Evolutionary conservation across 2,888 invertebrate species (phyloP), one percentile per base, ranked within the genome.

Genomic region (Mamestra brassicae): DNA sequence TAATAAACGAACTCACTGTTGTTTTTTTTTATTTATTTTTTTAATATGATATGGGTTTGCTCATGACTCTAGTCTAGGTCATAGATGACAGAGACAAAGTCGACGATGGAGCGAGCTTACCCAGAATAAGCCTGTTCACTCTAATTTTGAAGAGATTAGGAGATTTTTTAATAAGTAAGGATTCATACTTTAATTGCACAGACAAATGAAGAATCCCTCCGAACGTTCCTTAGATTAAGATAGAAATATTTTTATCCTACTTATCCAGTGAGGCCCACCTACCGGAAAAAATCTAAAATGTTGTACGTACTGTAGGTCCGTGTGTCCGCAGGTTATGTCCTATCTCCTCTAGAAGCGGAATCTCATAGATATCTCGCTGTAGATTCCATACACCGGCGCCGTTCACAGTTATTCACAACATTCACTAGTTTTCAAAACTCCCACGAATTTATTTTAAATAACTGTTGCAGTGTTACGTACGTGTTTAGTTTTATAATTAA

Each of bases 331-430:
- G 82, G 86, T 85, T 90, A 90, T 91, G 92, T 92, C 89, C 90
- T 77, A 85, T 84, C 81, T 84, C 85, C 80, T 84, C 81, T 85
- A 84, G 83, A 89, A 85, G 88, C 80, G 93, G 93, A 95, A 95
- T 95, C 92, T 93, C 93, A 89, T 92, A 92, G 92, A 94, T 93
- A 94, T 92, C 92, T 91, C 88, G 88, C 87, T 83, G 92, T 89
- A 89, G 90, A 93, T 94, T 94, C 94, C 93, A 90, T 90, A 92
- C 89, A 90, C 92, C 72, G 81, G 64, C 15, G 62, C 81, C 83
- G 91, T 90, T 91, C 87, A 78, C 84, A 81, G 91, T 89, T 92
- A 94, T 94, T 93, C 91, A 90, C 90, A 92, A 91, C 91, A 93
- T 92, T 92, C 86, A 87, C 86, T 88, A 88, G 80, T 87, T 89